Evolutionary conservation across 2,113 vertebrate genomes (phyloP), one percentile per base, ranked within the genome.

Genomic region (Herpetotheres cachinnans): DNA sequence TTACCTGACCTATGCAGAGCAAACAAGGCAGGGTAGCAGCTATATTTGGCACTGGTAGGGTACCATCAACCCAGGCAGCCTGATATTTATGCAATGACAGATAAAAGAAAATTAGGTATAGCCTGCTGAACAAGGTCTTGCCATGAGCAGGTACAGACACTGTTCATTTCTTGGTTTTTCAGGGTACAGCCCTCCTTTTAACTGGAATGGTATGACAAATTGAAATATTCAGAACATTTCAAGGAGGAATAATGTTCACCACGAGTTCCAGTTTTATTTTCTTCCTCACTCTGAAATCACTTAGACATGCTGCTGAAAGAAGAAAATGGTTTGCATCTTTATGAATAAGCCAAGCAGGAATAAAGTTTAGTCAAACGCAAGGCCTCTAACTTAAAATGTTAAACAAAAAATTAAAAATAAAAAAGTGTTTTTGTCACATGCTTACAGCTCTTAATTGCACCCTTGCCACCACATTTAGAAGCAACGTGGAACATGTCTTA

Each of bases 81-180:
- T 71, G 72, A 88, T 97, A 96, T 94, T 97, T 93, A 97, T 58
- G 14, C 46, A 74, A 50, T 55, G 88, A 95, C 63, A 97, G 82
- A 89, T 66, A 62, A 91, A 91, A 91, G 96, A 96, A 97, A 97
- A 93, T 84, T 52, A 96, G 55, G 87, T 92, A 36, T 55, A 95
- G 81, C 72, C 94, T 92, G 32, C 96, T 94, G 83, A 98, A 93
- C 91, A 96, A 95, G 82, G 78, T 95, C 87, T 92, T 87, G 67
- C 42, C 85, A 83, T 6, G 11, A 96, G 83, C 87, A 93, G 67
- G 94, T 87, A 72, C 72, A 96, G 86, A 95, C 72, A 91, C 86
- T 84, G 50, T 71, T 92, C 93, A 90, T 70, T 59, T 84, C 56
- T 94, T 89, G 58, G 26, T 72, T 92, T 93, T 95, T 83, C 34